Evolutionary conservation across 2,797 vertebrate species (phyloP).

Genomic region (Onychomys torridus): DNA sequence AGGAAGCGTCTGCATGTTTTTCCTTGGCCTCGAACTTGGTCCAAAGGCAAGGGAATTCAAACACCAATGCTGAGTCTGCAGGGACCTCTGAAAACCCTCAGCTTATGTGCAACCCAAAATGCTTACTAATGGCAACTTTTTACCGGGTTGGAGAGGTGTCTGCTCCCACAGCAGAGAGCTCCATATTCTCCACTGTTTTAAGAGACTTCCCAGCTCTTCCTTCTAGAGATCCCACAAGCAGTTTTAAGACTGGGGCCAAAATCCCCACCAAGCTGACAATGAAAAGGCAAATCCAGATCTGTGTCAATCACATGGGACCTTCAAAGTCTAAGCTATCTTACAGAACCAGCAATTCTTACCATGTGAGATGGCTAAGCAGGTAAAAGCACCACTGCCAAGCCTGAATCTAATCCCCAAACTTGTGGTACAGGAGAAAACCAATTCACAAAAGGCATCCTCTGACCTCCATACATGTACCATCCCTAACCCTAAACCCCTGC

Average conservation of each 20-base stretch:
- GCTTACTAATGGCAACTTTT: neutral
- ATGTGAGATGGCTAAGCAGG: neutral
- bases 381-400: neutral
- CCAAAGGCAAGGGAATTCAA: conserved; percentile 34
- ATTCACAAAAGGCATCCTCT: neutral
- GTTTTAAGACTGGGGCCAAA: conserved; percentile 29
- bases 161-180: neutral
- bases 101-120: neutral
- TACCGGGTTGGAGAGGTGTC: neutral
- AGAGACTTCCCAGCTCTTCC: conserved; percentile 19
- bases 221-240: neutral
- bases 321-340: neutral
- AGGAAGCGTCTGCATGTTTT: neutral
- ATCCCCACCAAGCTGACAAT: neutral
- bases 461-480: neutral
- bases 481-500: neutral
- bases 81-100: neutral
- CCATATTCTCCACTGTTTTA: conserved; percentile 48
- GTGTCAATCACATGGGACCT: neutral
- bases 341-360: neutral
- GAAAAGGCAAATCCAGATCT: conserved; percentile 32
- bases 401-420: neutral
- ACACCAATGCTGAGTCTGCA: neutral
- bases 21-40: neutral
- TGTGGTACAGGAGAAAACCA: neutral